Base-by-base conservation (phyloP, 2,888 invertebrate species). In the Nymphalis polychloros region DNA sequence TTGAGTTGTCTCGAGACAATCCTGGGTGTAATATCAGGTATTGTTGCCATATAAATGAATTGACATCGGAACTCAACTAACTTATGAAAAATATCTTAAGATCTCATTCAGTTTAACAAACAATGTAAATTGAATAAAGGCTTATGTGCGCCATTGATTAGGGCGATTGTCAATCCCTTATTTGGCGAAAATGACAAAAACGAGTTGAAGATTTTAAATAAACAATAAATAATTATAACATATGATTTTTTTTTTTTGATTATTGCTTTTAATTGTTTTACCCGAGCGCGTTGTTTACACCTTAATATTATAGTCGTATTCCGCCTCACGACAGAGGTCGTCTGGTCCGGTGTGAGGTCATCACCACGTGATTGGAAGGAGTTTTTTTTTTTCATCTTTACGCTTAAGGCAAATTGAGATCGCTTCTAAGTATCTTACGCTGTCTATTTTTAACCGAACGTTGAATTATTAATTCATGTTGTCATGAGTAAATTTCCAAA, bases 331-430 rank as follows among this genome's bases (percentile, higher is more conserved):
- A 57, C 71, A 86, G 87, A 90, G 89, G 90, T 87, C 89, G 82
- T 75, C 83, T 74, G 81, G 83, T 87, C 86, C 85, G 85, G 79
- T 76, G 78, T 88, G 84, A 90, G 85, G 85, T 88, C 89, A 85
- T 80, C 77, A 68, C 70, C 73, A 76, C 78, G 78, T 79, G 79
- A 74, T 78, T 80, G 73, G 74, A 65, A 75, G 75, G 78, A 79
- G 76, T 75, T 78, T 75, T 73, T 75, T 74, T 67, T 35, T 57
- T 35, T 35, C 59, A 72, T 59, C 70, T 49, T 48, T 64, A 60
- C 62, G 62, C 55, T 53, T 65, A 48, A 63, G 20, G 55, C 61
- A 62, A 69, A 74, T 72, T 71, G 62, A 65, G 63, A 73, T 69
- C 71, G 64, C 59, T 63, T 69, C 48, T 52, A 47, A 35, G 62